Evolutionary conservation across 2,888 invertebrate species (phyloP).

Genomic region (Pardosa pseudoannulata): DNA sequence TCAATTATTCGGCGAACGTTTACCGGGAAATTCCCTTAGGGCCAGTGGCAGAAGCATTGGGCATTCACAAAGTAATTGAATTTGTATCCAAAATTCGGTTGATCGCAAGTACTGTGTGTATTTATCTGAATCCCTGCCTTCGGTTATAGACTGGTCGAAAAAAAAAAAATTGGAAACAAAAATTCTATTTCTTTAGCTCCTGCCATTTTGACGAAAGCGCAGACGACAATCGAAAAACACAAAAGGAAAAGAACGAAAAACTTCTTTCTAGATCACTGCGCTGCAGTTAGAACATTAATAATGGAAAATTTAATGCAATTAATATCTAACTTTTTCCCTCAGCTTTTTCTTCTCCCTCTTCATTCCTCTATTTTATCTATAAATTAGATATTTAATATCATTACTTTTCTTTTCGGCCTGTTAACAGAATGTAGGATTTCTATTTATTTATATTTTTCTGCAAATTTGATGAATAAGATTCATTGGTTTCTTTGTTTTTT

Average conservation of each 20-base stretch:
- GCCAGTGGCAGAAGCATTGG: constrained; percentile 59
- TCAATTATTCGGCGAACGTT: constrained; percentile 69
- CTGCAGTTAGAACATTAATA: constrained; percentile 71
- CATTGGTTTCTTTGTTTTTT: constrained; percentile 57
- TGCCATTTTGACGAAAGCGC: constrained; percentile 22
- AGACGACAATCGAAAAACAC: constrained; percentile 27
- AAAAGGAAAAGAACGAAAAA: constrained; percentile 28
- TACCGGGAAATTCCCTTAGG: constrained; percentile 61
- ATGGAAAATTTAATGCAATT: constrained; percentile 72
- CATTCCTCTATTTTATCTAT: constrained; percentile 66
- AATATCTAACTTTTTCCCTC: constrained; percentile 60
- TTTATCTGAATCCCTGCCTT: constrained; percentile 71
- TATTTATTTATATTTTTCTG: constrained; percentile 12
- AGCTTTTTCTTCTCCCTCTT: constrained; percentile 33
- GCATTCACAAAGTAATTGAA: constrained; percentile 69
- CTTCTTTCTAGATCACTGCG: constrained; percentile 62
- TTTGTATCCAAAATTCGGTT: constrained; percentile 71
- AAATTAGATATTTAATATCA: constrained; percentile 73
- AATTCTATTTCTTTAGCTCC: constrained; percentile 3
- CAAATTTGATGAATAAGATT: constrained; percentile 42
- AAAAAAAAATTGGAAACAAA: constrained; percentile 18
- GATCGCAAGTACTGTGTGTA: constrained; percentile 59
- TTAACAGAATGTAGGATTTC: constrained; percentile 43
- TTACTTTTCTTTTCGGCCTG: constrained; percentile 52
- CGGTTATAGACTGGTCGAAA: constrained; percentile 66